Conservation (phyloP, 2,797 vertebrate genomes). For the Lophotriccus pileatus region DNA sequence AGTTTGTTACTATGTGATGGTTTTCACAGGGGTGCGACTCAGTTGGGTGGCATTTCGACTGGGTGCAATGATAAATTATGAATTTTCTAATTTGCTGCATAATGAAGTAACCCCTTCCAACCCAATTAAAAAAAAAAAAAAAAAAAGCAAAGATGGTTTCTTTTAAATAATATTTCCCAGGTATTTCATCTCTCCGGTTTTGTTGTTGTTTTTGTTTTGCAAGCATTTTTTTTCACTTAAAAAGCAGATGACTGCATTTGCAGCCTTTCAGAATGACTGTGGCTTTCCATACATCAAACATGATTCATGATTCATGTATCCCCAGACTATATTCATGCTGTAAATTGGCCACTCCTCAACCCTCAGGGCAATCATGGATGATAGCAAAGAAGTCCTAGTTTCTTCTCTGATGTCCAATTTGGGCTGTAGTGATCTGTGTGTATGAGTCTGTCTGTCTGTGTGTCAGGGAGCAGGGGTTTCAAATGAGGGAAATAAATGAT, state of each 20-base stretch:
- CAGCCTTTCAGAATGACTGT: conserved; percentile 53
- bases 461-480: conserved; percentile 34
- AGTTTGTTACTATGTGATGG: conserved; percentile 91
- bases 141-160: conserved; percentile 47
- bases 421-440: conserved; percentile 21
- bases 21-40: conserved; percentile 93
- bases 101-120: conserved; percentile 93
- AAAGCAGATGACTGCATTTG: conserved; percentile 60
- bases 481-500: conserved; percentile 45
- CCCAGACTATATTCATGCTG: conserved; percentile 43
- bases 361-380: conserved; percentile 42
- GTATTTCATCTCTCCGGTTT: conserved; percentile 60
- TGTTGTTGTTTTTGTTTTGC: conserved; percentile 55
- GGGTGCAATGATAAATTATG: conserved; percentile 99
- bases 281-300: conserved; percentile 53
- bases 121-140: conserved; percentile 78
- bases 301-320: conserved; percentile 57
- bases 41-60: conserved; percentile 98
- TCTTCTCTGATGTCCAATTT: conserved; percentile 55
- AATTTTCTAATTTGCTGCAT: conserved; percentile 98
- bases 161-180: conserved; percentile 68
- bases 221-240: conserved; percentile 47
- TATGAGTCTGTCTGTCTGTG: conserved; percentile 41
- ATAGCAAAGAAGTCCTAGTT: conserved; percentile 57
- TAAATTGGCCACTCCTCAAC: conserved; percentile 53